Conservation (phyloP, 2,888 invertebrate genomes). For the Bhutanitis thaidina region DNA sequence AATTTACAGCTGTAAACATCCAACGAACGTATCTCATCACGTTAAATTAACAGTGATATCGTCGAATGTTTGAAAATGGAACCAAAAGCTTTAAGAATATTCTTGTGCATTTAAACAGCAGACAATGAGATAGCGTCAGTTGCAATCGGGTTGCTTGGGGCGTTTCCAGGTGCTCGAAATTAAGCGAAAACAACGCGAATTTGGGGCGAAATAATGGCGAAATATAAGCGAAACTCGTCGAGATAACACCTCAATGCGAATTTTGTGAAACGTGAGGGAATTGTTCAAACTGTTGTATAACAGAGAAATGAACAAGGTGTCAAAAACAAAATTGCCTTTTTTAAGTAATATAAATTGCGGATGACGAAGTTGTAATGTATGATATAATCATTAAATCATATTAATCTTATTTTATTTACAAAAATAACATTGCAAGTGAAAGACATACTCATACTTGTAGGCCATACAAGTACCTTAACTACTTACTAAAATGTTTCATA, state of each 20-base stretch:
- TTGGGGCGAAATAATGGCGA: slow-evolving; percentile 8
- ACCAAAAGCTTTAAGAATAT: slow-evolving; percentile 38
- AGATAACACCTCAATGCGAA: slow-evolving; percentile 14
- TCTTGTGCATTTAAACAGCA: slow-evolving; percentile 52
- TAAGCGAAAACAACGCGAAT: slow-evolving; percentile 16
- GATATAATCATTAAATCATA: no score
- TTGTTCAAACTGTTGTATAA: slow-evolving; percentile 14
- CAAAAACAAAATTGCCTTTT: slow-evolving; percentile 1
- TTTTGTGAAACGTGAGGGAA: slow-evolving; percentile 16
- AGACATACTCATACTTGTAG: no score
- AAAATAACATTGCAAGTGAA: no score
- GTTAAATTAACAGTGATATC: not conserved
- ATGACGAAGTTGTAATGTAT: not conserved
- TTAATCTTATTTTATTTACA: no score
- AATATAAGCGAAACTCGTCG: slow-evolving; percentile 14
- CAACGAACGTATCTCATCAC: no score
- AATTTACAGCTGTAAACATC: no score
- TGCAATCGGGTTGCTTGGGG: slow-evolving; percentile 42
- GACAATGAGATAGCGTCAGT: slow-evolving; percentile 57
- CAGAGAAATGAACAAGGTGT: slow-evolving; percentile 5
- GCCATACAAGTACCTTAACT: no score
- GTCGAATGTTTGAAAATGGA: slow-evolving; percentile 9
- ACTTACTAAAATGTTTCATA: no score
- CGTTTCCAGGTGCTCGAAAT: slow-evolving; percentile 15
- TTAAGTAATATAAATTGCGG: not conserved